Base-by-base conservation (phyloP, 2,113 vertebrate species). In the Jaculus jaculus region DNA sequence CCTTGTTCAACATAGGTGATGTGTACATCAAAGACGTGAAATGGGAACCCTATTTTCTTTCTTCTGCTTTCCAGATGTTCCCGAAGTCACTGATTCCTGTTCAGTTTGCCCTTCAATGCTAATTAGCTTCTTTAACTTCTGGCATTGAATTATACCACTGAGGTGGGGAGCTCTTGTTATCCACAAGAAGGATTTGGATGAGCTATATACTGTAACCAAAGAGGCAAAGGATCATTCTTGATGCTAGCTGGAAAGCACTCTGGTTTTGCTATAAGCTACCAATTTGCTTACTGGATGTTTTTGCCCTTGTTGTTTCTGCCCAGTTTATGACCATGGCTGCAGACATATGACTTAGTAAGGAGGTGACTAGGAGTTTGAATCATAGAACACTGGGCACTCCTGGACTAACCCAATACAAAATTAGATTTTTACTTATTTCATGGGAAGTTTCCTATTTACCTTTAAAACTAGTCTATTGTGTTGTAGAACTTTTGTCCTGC, bases 1-100 rank as follows among this genome's bases (percentile, higher is more conserved):
- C 39, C 30, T 71, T 93, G 90, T 88, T 96, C 73, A 72, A 60
- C 17, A 18, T 87, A 92, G 90, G 83, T 87, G 82, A 39, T 73
- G 12, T 84, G 15, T 61, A 78, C 84, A 78, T 93, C 84, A 96
- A 84, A 94, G 78, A 79, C 88, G 78, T 93, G 93, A 79, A 34
- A 34, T 26, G 51, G 71, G 65, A 82, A 65, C n/a, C 78, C 34
- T 32, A 2, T 47, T 11, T 85, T 65, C 65, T 92, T 82, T 92
- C 96, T 94, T 91, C 94, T 96, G 90, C 28, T 91, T 60, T 90
- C 94, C 95, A 94, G 93, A 94, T 94, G 97, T 87, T 74, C 32
- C 74, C 65, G 32, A 75, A 92, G 71, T 82, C 65, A 71, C 39
- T 79, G 39, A 47, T 58, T 88, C 54, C 11, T 69, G 87, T 90